phyloP scores from a whole-genome alignment of 1,140 invertebrate genomes.

The Metopolophium dirhodum region DNA sequence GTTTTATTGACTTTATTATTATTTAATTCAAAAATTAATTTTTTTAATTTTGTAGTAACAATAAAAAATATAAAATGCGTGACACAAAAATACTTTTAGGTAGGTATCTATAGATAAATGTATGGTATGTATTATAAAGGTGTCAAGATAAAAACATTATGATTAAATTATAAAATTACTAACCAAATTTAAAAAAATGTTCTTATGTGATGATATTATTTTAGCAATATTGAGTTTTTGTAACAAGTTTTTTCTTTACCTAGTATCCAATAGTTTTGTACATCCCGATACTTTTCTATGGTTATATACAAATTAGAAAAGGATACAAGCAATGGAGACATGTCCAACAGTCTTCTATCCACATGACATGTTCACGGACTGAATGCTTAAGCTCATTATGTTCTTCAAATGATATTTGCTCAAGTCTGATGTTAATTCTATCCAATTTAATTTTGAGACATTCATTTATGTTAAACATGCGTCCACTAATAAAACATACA shows the following conservation, averaged over 20 bases:
- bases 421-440: neutral
- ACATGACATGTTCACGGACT: slow-evolving; percentile 3
- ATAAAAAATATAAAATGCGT: no score
- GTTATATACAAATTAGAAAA: neutral
- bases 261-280: no score
- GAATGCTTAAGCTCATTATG: slow-evolving; percentile 9
- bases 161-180: no score
- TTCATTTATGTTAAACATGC: neutral
- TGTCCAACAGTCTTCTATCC: slow-evolving; percentile 43
- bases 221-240: no score
- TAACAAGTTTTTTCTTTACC: no score
- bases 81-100: no score
- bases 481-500: slow-evolving; percentile 1
- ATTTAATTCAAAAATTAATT: no score
- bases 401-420: slow-evolving; percentile 41
- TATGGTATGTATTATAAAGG: no score
- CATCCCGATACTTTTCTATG: neutral
- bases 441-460: slow-evolving; percentile 32
- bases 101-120: no score
- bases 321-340: slow-evolving; percentile 46
- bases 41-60: no score
- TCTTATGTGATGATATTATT: neutral
- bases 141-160: no score
- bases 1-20: no score
- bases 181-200: neutral